Evolutionary conservation across 2,113 vertebrate genomes (phyloP).

Genomic region (Pseudopipra pipra): DNA sequence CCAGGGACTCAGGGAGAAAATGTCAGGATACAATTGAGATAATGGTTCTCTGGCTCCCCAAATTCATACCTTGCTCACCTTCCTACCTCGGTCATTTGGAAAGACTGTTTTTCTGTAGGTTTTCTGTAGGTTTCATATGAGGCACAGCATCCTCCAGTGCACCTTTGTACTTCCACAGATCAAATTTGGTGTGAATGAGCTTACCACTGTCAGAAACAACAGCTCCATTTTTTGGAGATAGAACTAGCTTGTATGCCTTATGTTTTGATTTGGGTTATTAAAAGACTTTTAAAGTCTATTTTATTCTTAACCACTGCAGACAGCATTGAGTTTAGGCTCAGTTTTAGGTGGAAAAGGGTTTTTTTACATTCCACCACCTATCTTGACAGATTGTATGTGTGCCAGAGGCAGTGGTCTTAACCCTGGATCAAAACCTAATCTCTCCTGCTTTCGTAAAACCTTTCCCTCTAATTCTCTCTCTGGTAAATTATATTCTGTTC

Average conservation of each 20-base stretch:
- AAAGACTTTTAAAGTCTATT: not conserved
- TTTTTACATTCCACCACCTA: not conserved
- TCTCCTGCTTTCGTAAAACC: conserved; percentile 34
- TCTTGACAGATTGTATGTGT: not conserved
- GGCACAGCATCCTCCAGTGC: not conserved
- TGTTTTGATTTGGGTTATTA: not conserved
- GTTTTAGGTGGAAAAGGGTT: not conserved
- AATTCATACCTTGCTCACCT: accelerated
- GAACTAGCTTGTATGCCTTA: not conserved
- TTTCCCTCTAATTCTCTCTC: conserved; percentile 31
- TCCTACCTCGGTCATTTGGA: not conserved
- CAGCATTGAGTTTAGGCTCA: not conserved
- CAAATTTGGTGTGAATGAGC: not conserved
- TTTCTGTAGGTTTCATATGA: accelerated
- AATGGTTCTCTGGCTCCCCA: not conserved
- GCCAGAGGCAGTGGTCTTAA: conserved; percentile 23
- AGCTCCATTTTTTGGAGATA: not conserved
- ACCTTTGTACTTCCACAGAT: not conserved
- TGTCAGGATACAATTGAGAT: not conserved
- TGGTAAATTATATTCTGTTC: conserved; percentile 60
- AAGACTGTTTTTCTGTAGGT: not conserved
- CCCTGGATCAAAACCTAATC: conserved; percentile 62
- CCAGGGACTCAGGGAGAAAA: not conserved
- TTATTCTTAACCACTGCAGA: not conserved
- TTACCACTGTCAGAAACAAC: not conserved